Evolutionary conservation across 1,140 invertebrate species (phyloP), one percentile per base, ranked within the genome.

Genomic region (Carcinoscorpius rotundicauda): DNA sequence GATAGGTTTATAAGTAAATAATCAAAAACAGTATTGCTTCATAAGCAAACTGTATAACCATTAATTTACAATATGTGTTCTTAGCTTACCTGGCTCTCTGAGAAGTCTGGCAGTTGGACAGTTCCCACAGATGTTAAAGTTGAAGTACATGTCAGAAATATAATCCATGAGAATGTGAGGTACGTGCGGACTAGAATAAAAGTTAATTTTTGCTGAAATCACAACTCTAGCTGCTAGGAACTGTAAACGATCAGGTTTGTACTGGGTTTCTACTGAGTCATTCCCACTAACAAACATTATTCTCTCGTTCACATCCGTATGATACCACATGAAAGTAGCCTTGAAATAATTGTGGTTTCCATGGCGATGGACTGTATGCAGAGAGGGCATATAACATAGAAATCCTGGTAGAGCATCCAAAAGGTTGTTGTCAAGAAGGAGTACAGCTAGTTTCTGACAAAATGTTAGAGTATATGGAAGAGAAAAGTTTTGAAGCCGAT

Each of bases 311-410:
- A 80, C 75, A 71, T 80, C 78, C 5, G 78, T 78, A 62, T 80
- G 79, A 67, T 81, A 81, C 80, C 80, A 81, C 77, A 81, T 80
- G 66, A 81, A 81, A 5, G 79, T 80, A 9, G 79, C 77, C 67
- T 81, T 80, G 68, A 81, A 81, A 69, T 81, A 81, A 68, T 81
- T 81, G 71, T 81, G 78, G 69, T 81, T 81, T 49, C 80, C 80
- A 75, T 81, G 78, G 29, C 80, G 76, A 75, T 81, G 78, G 8
- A 81, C 78, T 29, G 77, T 80, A 60, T 75, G 70, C 8, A 81
- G 72, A 61, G 74, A 73, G 6, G 73, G 68, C 75, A 81, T 78
- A 50, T 74, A 66, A 8, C 78, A 70, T 11, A 81, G 68, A 66
- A 80, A 80, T 5, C 80, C 79, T 51, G 80, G 80, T 11, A 81